phyloP scores from a whole-genome alignment of 2,888 invertebrate species.

The Cheilosia grossa region DNA sequence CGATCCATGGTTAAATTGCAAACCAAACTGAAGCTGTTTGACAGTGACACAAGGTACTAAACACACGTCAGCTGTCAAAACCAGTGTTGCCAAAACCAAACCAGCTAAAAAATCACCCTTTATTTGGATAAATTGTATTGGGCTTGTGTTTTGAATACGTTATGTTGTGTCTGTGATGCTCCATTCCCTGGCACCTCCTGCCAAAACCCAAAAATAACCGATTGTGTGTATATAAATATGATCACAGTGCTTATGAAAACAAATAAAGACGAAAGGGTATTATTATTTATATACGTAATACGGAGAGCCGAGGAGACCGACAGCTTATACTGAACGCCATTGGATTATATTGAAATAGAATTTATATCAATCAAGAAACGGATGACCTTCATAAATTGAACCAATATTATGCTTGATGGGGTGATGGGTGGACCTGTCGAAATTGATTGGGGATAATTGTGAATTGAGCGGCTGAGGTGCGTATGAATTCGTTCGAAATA shows the following conservation, averaged over 20 bases:
- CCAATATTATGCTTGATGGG: slow-evolving; percentile 7
- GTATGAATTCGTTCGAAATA: background rate
- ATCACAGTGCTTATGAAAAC: slow-evolving; percentile 72
- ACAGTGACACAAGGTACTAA: too few relatives aligned
- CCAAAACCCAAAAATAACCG: slow-evolving; percentile 29
- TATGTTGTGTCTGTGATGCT: slow-evolving; percentile 47
- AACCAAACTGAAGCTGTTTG: too few relatives aligned
- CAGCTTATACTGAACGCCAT: slow-evolving; percentile 13
- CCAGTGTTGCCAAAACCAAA: too few relatives aligned
- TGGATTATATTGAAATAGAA: slow-evolving; percentile 71
- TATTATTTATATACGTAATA: slow-evolving; percentile 35
- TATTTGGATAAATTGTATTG: slow-evolving; percentile 75
- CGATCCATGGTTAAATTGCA: too few relatives aligned
- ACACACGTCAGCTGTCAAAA: too few relatives aligned
- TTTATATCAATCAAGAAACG: slow-evolving; percentile 66
- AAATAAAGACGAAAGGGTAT: slow-evolving; percentile 74
- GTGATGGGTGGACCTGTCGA: slow-evolving; percentile 10
- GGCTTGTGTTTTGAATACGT: slow-evolving; percentile 74
- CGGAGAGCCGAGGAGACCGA: background rate
- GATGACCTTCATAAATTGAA: slow-evolving; percentile 74
- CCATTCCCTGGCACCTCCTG: background rate
- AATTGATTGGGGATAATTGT: slow-evolving; percentile 59
- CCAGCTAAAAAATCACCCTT: too few relatives aligned
- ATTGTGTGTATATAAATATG: slow-evolving; percentile 64
- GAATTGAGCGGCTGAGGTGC: slow-evolving; percentile 61